A percentile compares a stretch with the other conserved stretches of the same genome.
Conservation (phyloP, 2,113 vertebrate species). For the Eurypyga helias region DNA sequence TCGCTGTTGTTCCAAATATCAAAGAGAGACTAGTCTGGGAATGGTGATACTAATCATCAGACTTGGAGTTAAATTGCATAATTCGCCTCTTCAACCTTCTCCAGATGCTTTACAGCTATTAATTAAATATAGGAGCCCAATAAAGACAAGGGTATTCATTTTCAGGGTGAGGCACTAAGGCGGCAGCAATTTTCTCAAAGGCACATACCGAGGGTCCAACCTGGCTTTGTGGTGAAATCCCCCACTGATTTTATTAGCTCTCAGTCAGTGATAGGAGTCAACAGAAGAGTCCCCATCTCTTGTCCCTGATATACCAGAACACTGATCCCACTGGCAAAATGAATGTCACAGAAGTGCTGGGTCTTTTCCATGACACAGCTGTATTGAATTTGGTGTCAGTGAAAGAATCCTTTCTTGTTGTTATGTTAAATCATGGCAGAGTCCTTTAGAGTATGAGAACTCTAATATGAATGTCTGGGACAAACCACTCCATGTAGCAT, state of each 20-base stretch:
- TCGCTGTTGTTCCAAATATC: neutral
- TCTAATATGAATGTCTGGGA: neutral
- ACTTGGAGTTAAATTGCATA: neutral
- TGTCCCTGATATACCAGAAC: neutral
- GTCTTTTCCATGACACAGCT: neutral
- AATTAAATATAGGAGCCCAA: constrained; percentile 32
- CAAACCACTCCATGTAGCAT: neutral
- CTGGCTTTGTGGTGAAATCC: neutral
- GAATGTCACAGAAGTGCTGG: neutral
- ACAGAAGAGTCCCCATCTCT: neutral
- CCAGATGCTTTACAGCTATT: constrained; percentile 26
- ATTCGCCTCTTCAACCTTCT: constrained; percentile 22
- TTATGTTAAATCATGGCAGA: neutral
- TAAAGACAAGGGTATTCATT: constrained; percentile 12
- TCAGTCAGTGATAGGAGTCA: neutral
- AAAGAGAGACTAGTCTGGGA: constrained; percentile 45
- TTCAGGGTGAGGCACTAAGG: constrained; percentile 7
- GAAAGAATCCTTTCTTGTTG: neutral
- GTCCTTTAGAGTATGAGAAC: neutral
- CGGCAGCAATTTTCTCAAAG: neutral
- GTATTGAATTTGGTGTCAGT: neutral
- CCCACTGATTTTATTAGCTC: neutral
- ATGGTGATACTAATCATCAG: constrained; percentile 26
- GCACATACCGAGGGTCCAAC: neutral
- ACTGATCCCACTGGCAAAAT: neutral